A percentile compares a stretch with the other conserved stretches of the same genome.
Evolutionary conservation across 2,113 vertebrate genomes (phyloP).

Genomic region (Phrynosoma platyrhinos): DNA sequence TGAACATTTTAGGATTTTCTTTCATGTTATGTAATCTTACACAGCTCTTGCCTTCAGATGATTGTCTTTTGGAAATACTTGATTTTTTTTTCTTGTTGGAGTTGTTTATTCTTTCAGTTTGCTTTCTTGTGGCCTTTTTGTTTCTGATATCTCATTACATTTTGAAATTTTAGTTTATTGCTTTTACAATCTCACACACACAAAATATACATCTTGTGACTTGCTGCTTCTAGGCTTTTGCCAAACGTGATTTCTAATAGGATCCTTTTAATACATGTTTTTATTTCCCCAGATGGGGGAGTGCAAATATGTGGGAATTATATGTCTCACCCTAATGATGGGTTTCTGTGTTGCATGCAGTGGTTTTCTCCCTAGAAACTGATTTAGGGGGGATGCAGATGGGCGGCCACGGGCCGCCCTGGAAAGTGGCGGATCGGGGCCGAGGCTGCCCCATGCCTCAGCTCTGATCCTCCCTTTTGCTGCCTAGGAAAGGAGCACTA

Average conservation of each 20-base stretch:
- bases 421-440: no score
- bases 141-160: conserved; percentile 32
- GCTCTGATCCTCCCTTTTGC: no score
- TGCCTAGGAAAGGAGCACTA: no score
- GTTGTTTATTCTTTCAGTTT: conserved; percentile 37
- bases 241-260: neutral
- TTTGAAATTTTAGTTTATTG: neutral
- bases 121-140: conserved; percentile 28
- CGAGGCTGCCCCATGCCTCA: no score
- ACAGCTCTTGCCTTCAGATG: neutral
- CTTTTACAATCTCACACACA: neutral
- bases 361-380: no score
- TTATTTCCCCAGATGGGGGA: neutral
- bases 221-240: neutral
- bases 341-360: no score
- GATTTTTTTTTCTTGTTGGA: conserved; percentile 1
- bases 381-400: no score
- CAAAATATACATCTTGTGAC: neutral
- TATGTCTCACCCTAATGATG: no score
- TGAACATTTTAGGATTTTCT: no score
- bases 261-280: neutral
- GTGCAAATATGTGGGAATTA: no score
- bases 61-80: conserved; percentile 44
- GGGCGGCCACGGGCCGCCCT: no score
- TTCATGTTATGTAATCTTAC: neutral